Base-by-base conservation (phyloP, 2,888 invertebrate species). In the Stictocephala bisonia region DNA sequence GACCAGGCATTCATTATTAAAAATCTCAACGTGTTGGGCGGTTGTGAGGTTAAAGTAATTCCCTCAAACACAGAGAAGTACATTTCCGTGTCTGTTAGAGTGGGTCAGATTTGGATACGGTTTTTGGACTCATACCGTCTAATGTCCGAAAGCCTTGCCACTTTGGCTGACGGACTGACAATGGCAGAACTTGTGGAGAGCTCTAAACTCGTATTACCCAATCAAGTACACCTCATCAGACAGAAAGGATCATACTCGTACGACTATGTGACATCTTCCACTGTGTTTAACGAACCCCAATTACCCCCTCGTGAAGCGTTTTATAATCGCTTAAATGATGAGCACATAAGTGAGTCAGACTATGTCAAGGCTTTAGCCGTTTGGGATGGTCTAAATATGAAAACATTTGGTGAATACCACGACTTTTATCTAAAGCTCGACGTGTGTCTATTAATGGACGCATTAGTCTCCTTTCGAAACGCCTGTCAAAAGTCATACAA, bases 331-430 rank as follows among this genome's bases (percentile, higher is more conserved):
- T 20, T 80, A 11, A 78, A 50, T n/a, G 72, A 82, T 56, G 50
- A 75, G 20, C 18, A 74, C 20, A 78, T 80, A 27, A 74, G 72
- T 22, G 74, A 79, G 4, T 74, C 71, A 20, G 81, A 82, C 58
- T 83, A 83, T 75, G 40, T 74, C 11, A 81, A 81, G 78, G 83
- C 83, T 3, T 27, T 75, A 41, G 76, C 74, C 3, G 80, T 83
- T 0, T 84, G 83, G 82, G 20, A 74, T 0, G 68, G 27, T 24
- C 83, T 84, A 56, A 48, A 79, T 0, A 79, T 80, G 29, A 64
- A 78, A 50, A 81, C 74, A 22, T 72, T 84, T 18, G 80, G 79
- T 0, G 81, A 83, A 67, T 84, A 83, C 72, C 77, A 68, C 1
- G 27, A 67, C 13, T 53, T 74, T 11, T 75, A 75, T 22, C 27